Evolutionary conservation across 2,797 vertebrate genomes (phyloP), one percentile per base, ranked within the genome.

Genomic region (Lepidocolaptes lacrymiger): DNA sequence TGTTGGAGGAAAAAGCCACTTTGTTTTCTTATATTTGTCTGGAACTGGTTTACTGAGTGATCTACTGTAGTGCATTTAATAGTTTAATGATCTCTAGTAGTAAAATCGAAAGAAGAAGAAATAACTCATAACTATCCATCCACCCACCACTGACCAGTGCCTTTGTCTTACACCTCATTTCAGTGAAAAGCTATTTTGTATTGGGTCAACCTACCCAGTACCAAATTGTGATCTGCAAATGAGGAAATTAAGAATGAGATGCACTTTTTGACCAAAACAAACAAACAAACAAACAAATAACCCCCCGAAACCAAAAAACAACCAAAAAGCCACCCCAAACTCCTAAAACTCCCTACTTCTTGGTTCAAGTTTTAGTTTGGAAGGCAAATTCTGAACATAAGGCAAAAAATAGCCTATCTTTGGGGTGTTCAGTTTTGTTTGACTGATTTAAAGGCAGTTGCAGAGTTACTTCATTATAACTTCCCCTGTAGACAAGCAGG

Each of bases 401-500:
- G 84, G 46, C 72, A 94, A 93, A 77, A 94, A 92, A 96, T 56
- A 79, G 54, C 78, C 44, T 91, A 36, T 92, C 75, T 93, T 89
- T 19, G 16, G 86, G 91, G 86, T 83, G 64, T 95, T 95, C 73
- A 39, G 88, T 97, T 97, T 97, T 95, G 34, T 97, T 89, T 96
- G 91, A 95, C 52, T 97, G 96, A 96, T 97, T 98, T 97, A 97
- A 98, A 96, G 58, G 84, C 89, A 94, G 88, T 96, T 93, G 36
- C 92, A 92, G 92, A 92, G 96, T 93, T 95, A 96, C 54, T 82
- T 91, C 71, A 72, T 96, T 96, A 84, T 97, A 97, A 96, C 82
- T 95, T 97, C 96, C 87, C 68, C 84, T 97, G 91, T 89, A 97
- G 97, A 97, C 96, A 98, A 97, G 94, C 93, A 97, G 96, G 95